phyloP scores from a whole-genome alignment of 2,113 vertebrate genomes.

The Anthoscopus minutus region DNA sequence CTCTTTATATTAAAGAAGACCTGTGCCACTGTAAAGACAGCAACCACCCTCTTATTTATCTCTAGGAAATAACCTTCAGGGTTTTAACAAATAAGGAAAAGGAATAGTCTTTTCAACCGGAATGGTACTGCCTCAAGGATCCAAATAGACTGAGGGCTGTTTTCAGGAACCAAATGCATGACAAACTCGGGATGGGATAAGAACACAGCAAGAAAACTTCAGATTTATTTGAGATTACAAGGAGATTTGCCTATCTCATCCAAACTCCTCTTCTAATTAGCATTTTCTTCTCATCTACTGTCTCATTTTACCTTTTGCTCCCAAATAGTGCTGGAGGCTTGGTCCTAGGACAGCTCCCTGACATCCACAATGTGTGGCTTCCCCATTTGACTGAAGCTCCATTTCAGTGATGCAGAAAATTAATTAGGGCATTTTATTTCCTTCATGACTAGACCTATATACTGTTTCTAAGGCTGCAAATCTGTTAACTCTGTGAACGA shows the following conservation, averaged over 20 bases:
- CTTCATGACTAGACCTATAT: not conserved
- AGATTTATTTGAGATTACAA: not conserved
- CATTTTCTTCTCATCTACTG: not conserved
- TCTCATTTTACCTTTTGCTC: slow-evolving; percentile 31
- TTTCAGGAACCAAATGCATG: not conserved
- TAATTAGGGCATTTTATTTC: slow-evolving; percentile 48
- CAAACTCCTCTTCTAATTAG: not conserved
- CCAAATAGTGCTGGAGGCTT: not conserved
- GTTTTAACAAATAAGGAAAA: not conserved
- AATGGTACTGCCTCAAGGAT: not conserved
- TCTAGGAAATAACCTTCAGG: not conserved
- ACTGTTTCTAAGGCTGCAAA: not conserved
- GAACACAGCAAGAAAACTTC: not conserved
- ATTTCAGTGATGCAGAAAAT: slow-evolving; percentile 51
- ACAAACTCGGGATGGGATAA: not conserved
- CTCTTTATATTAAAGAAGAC: not conserved
- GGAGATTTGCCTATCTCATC: not conserved
- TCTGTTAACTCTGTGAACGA: not conserved
- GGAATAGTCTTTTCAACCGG: not conserved
- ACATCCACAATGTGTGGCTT: not conserved
- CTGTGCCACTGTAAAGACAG: not conserved
- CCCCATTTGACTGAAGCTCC: not conserved
- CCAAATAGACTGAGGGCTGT: not conserved
- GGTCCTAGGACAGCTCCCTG: not conserved
- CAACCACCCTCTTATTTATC: not conserved